Conservation (phyloP, 1,140 invertebrate genomes). For the Tigriopus japonicus region DNA sequence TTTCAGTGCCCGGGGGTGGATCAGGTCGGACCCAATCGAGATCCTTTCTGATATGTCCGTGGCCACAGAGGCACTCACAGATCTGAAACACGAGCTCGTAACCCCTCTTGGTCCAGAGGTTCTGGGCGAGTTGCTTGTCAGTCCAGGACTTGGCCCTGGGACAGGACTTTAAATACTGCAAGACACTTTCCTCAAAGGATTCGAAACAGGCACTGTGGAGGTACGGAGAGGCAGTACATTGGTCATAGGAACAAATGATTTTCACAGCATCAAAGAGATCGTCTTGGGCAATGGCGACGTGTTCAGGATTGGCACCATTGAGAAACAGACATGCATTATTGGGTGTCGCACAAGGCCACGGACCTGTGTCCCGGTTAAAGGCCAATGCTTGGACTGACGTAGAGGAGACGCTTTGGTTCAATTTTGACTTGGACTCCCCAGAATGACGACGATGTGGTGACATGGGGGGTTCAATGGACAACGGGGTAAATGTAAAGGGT, state of each 20-base stretch:
- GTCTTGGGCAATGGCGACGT: constrained; percentile 42
- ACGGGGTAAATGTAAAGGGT: no score
- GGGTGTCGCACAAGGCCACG: constrained; percentile 47
- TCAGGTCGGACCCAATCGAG: constrained; percentile 65
- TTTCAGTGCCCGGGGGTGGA: constrained; percentile 34
- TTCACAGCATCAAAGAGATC: constrained; percentile 52
- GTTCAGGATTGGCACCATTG: constrained; percentile 25
- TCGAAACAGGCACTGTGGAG: constrained; percentile 94
- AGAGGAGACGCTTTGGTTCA: no score
- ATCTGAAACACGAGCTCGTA: constrained; percentile 78
- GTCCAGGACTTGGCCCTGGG: constrained; percentile 79
- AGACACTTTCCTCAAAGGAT: constrained; percentile 64
- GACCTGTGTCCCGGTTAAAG: constrained; percentile 24
- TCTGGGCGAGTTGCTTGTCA: constrained; percentile 75
- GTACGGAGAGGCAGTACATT: constrained; percentile 60
- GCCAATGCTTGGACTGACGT: not conserved
- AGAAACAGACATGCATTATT: constrained; percentile 53
- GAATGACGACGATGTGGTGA: no score
- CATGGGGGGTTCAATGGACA: no score
- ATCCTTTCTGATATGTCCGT: constrained; percentile 83
- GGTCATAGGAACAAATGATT: constrained; percentile 87
- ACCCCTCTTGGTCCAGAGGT: constrained; percentile 92
- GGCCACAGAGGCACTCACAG: constrained; percentile 53
- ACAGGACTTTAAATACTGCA: constrained; percentile 68
- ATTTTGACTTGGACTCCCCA: no score